These are phyloP conservation scores for Nothocercus julius DNA, from an alignment of 2,113 vertebrate genomes.

Conservation along the genomic window DNA sequence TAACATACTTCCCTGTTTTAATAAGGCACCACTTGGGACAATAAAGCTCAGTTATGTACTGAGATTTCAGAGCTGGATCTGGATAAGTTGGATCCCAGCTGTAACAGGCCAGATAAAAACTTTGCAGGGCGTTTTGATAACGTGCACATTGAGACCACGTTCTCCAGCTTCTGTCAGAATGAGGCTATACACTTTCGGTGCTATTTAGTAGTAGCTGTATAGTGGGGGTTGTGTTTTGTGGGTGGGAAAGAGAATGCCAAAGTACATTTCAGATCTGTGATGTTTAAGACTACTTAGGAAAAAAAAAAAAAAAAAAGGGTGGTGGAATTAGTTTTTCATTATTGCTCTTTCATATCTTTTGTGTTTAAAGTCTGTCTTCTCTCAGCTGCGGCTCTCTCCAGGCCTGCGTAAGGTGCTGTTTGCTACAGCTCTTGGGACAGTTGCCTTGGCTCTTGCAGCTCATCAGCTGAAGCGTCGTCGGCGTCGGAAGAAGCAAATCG, in stretches of 20 bases:
- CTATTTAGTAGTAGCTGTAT: not conserved
- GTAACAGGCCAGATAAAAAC: not conserved
- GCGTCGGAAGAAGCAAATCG: conserved; percentile 87
- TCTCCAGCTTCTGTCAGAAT: not conserved
- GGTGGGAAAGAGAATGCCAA: not conserved
- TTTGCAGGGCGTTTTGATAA: not conserved
- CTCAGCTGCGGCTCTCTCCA: conserved; percentile 90
- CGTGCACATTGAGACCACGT: not conserved
- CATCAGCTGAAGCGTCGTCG: conserved; percentile 94
- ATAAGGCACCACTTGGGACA: not conserved
- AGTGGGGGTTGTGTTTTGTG: not conserved
- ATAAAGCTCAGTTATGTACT: not conserved
- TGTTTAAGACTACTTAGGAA: not conserved
- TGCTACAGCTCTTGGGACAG: conserved; percentile 93
- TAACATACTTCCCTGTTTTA: not conserved
- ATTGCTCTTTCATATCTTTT: conserved; percentile 34
- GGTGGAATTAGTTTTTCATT: not conserved
- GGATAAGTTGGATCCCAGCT: not conserved
- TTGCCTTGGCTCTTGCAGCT: conserved; percentile 92
- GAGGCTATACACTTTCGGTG: not conserved
- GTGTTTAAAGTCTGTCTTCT: conserved; percentile 89
- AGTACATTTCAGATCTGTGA: not conserved
- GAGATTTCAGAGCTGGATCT: not conserved
- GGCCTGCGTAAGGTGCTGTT: conserved; percentile 95
- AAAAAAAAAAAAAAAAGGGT: not conserved